Evolutionary conservation across 2,888 invertebrate species (phyloP), one percentile per base, ranked within the genome.

Genomic region (Meloe dianella): DNA sequence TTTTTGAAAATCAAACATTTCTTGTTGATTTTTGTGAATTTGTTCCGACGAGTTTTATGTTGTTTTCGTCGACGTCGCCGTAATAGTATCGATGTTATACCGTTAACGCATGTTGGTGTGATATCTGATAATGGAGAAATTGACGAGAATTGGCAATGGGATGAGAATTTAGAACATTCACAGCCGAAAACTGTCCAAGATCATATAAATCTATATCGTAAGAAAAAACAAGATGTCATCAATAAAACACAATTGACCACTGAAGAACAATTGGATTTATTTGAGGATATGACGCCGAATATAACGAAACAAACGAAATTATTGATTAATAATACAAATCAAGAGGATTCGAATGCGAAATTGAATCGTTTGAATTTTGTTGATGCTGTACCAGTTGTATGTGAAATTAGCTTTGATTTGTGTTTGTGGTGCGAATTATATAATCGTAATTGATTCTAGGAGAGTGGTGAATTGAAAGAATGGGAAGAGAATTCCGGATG

Each of bases 131-230:
- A 81, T 58, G 69, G 71, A 63, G 74, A 70, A 17, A 63, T 61
- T 12, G 59, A 66, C n/a, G 63, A 84, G 64, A 84, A 86, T 73
- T 90, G 90, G 90, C 86, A 87, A 17, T 90, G 90, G 90, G 88
- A 88, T 68, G 88, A 89, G 68, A 84, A 84, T 73, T 85, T 85
- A 8, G 82, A 84, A 0, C 66, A 71, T 41, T 64, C 69, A 60
- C 75, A 75, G 60, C 85, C 86, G 7, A 82, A 79, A 71, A 85
- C 86, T 2, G 84, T 90, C 29, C 88, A 89, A 74, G 88, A 89
- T 73, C 89, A 90, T 76, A 90, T 90, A 60, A 89, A 90, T 64
- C 85, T 86, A 67, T 90, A 90, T 75, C 77, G 88, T 41, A 88
- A 88, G 71, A 86, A 87, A 66, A 83, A 86, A 61, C 83, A 83